Base-by-base conservation (phyloP, 2,113 vertebrate genomes). In the Myrmecophaga tridactyla region DNA sequence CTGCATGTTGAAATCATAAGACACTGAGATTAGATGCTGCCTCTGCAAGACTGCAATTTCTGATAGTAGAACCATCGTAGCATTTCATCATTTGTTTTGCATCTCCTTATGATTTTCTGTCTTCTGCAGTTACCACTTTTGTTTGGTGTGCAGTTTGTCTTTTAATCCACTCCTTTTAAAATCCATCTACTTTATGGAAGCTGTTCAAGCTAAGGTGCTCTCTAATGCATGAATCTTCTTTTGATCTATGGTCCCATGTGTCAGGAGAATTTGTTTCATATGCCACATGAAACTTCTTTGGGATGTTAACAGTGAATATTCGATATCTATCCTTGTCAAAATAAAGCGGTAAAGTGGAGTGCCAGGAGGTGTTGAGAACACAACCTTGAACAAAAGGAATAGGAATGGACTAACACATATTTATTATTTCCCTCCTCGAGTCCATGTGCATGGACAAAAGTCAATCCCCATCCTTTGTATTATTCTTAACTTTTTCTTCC, bases 61-160 rank as follows among this genome's bases (percentile, higher is more conserved):
- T 73, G 73, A 83, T 87, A 69, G n/a, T 53, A 21, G 43, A 51
- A 51, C 1, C 29, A 83, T 83, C 9, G 36, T 0, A 34, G 11
- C 7, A 60, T 75, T 87, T 88, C 31, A 41, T 91, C 36, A 86
- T 27, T 86, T 56, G 85, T 48, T 92, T 88, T 87, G 20, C 4
- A 85, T 13, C 11, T 27, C 31, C 3, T 13, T 51, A n/a, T 76
- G 29, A 51, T 76, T 76, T 76, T 76, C 29, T 76, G 58, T 27
- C 14, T 92, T 41, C 21, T 62, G 4, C 23, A 72, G 15, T 21
- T 80, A 65, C 7, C 0, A 51, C 5, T 63, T 62, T 81, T 69
- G 4, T 83, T 92, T 69, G 29, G 14, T 93, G 36, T 25, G 1
- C 3, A 56, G 13, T 91, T 95, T 87, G 39, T 93, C 23, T 90